Evolutionary conservation across 2,113 vertebrate genomes (phyloP).

Genomic region (Ammodramus savannarum): DNA sequence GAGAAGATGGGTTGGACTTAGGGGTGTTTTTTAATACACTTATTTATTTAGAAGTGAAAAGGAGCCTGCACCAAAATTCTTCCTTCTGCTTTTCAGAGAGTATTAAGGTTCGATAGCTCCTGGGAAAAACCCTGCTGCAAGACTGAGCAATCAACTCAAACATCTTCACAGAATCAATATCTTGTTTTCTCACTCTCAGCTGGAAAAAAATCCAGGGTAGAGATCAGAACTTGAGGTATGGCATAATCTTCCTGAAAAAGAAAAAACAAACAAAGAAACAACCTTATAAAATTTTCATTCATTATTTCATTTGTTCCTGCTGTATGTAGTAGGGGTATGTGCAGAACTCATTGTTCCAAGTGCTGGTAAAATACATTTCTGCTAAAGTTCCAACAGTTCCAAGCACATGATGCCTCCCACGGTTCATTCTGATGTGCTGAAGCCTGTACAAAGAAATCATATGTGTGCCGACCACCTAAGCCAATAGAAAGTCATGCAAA

Average conservation of each 20-base stretch:
- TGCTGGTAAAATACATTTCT: neutral
- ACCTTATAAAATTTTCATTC: neutral
- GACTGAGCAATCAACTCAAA: neutral
- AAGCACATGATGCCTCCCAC: neutral
- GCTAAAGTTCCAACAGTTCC: neutral
- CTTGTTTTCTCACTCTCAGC: neutral
- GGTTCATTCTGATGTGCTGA: neutral
- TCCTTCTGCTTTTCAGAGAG: neutral
- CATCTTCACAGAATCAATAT: neutral
- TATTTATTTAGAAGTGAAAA: neutral
- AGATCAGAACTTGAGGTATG: neutral
- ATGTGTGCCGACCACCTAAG: neutral
- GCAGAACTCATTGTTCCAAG: neutral
- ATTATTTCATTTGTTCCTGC: neutral
- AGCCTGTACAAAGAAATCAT: neutral
- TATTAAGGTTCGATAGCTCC: neutral
- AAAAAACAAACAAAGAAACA: neutral
- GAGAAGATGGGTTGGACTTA: neutral
- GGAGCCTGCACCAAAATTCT: neutral
- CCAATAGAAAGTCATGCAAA: neutral
- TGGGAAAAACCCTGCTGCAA: neutral
- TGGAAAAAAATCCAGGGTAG: neutral
- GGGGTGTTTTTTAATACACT: neutral
- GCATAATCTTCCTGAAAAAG: neutral
- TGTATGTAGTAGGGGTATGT: neutral